phyloP scores from a whole-genome alignment of 2,888 invertebrate species.

The Muschampia staudingeri region DNA sequence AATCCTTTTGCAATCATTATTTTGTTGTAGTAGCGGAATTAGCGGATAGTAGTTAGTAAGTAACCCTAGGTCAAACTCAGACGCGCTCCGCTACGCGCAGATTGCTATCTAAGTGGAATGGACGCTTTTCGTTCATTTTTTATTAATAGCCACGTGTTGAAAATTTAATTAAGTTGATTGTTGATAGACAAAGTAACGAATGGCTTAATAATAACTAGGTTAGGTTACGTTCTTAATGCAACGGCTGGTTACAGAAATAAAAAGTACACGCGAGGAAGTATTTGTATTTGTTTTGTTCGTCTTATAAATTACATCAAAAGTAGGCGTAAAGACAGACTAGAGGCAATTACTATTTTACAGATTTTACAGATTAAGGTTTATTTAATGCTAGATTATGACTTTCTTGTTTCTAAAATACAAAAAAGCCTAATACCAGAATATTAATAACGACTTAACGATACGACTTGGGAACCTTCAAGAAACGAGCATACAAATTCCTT shows the following conservation, averaged over 20 bases:
- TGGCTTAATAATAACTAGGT: background rate
- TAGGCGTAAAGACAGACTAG: too few species aligned
- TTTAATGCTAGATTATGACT: too few species aligned
- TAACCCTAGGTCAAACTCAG: slow-evolving; percentile 33
- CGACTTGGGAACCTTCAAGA: too few species aligned
- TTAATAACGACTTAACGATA: too few species aligned
- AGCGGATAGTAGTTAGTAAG: background rate
- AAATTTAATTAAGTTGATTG: background rate
- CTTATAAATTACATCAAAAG: too few species aligned
- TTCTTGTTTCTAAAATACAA: too few species aligned
- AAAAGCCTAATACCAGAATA: too few species aligned
- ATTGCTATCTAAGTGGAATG: slow-evolving; percentile 41
- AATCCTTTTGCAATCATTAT: background rate
- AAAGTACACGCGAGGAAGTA: too few species aligned
- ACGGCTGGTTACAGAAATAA: background rate
- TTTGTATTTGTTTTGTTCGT: too few species aligned
- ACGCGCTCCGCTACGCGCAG: slow-evolving; percentile 22
- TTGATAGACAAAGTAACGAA: background rate
- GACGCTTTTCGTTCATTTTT: slow-evolving; percentile 28
- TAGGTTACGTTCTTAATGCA: background rate
- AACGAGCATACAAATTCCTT: too few species aligned
- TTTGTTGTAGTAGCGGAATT: background rate
- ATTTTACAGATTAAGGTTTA: too few species aligned
- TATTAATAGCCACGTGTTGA: background rate
- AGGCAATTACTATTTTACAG: too few species aligned